A percentile compares a stretch with the other conserved stretches of the same genome.
Conservation (phyloP, 2,888 invertebrate genomes). For the Drosophila robusta region DNA sequence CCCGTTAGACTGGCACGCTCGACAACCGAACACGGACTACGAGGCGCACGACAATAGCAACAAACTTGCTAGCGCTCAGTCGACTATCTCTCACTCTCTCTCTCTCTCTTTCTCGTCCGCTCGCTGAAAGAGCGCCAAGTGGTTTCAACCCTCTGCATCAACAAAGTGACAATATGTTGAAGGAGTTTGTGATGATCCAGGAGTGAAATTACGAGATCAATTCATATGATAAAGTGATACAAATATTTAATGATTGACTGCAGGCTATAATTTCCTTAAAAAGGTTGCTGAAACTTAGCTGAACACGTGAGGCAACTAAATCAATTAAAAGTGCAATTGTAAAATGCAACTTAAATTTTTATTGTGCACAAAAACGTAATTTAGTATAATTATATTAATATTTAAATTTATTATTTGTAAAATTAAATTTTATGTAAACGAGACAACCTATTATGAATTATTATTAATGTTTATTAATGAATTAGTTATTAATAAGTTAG, state of each 20-base stretch:
- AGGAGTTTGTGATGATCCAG: slow-evolving; percentile 16
- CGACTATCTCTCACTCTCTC: slow-evolving; percentile 1
- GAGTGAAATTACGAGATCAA: slow-evolving; percentile 10
- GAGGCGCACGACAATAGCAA: slow-evolving; percentile 35
- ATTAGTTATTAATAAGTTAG: neutral
- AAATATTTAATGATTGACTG: no score
- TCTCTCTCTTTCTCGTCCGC: neutral
- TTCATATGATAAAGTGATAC: neutral
- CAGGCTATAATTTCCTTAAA: no score
- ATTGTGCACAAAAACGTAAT: no score
- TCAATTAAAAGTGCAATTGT: neutral
- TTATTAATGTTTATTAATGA: neutral
- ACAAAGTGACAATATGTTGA: slow-evolving; percentile 6
- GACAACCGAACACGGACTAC: slow-evolving; percentile 23
- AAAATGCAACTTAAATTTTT: neutral
- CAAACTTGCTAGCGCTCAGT: slow-evolving; percentile 31
- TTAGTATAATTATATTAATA: neutral
- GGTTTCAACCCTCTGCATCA: slow-evolving; percentile 24
- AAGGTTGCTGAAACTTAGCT: no score
- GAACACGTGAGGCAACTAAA: no score
- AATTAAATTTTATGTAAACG: neutral
- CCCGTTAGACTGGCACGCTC: slow-evolving; percentile 69
- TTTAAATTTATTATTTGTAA: neutral
- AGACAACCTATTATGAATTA: neutral
- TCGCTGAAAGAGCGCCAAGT: neutral